phyloP scores from a whole-genome alignment of 2,888 invertebrate genomes.

The Zygogramma bicolorata region DNA sequence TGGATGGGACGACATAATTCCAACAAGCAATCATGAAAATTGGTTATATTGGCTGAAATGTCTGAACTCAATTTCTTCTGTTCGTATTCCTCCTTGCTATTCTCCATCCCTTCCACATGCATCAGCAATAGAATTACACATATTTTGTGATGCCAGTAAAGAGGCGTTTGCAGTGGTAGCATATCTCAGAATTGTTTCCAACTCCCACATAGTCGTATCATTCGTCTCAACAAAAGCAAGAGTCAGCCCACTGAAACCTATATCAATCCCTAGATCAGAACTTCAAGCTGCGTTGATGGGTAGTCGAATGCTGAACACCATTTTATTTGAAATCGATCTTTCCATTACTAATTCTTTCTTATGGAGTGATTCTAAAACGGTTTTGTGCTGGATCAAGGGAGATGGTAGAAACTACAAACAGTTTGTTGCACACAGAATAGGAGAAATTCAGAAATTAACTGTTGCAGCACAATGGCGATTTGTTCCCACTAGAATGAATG shows the following conservation, averaged over 20 bases:
- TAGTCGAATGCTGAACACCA: neutral
- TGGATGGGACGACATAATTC: neutral
- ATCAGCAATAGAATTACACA: neutral
- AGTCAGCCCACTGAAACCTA: neutral
- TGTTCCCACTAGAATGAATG: neutral
- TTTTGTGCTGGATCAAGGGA: neutral
- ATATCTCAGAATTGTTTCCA: neutral
- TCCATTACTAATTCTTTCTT: neutral
- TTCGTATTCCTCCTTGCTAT: neutral
- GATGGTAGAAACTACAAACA: neutral
- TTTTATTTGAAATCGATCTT: neutral
- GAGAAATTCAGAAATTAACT: neutral
- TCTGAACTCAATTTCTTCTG: neutral
- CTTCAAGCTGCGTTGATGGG: neutral
- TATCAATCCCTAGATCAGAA: neutral
- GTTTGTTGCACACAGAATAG: neutral
- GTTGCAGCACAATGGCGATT: neutral
- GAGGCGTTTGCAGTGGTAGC: neutral
- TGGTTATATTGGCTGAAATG: neutral
- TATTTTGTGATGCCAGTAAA: constrained; percentile 5
- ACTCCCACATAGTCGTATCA: neutral
- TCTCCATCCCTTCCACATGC: neutral
- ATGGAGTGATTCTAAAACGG: neutral
- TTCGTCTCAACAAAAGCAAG: neutral
- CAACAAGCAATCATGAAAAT: neutral